These are phyloP conservation scores for Antennarius striatus DNA, from an alignment of 2,113 vertebrate genomes.

Conservation along the genomic window DNA sequence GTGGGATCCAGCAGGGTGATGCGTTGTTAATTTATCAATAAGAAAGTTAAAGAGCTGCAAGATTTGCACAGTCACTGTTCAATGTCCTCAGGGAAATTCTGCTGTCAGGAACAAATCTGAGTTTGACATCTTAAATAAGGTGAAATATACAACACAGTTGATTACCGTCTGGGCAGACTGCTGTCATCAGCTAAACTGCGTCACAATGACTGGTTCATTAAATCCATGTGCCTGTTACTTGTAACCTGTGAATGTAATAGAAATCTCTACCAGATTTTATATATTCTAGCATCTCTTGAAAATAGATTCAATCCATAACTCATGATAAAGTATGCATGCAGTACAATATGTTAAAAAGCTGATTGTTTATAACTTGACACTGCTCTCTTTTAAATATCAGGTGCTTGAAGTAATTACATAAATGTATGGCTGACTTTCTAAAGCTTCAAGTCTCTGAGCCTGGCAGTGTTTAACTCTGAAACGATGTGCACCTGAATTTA, in stretches of 20 bases:
- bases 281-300: conserved; percentile 20
- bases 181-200: conserved; percentile 34
- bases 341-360: conserved; percentile 13
- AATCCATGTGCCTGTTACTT: conserved; percentile 47
- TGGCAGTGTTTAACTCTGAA: neutral
- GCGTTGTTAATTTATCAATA: conserved; percentile 27
- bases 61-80: conserved; percentile 35
- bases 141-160: conserved; percentile 34
- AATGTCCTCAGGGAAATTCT: conserved; percentile 34
- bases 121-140: conserved; percentile 57
- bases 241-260: conserved; percentile 11
- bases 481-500: conserved; percentile 4
- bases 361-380: conserved; percentile 29
- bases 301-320: conserved; percentile 30
- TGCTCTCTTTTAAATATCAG: conserved; percentile 15
- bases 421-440: conserved; percentile 5
- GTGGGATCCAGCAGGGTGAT: conserved; percentile 21
- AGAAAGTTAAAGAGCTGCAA: conserved; percentile 28
- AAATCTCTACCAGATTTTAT: conserved; percentile 13
- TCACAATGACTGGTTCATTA: conserved; percentile 51
- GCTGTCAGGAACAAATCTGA: conserved; percentile 46
- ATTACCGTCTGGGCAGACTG: conserved; percentile 34
- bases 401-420: conserved; percentile 15
- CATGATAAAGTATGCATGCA: conserved; percentile 19
- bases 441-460: neutral